Evolutionary conservation across 2,888 invertebrate species (phyloP), one percentile per base, ranked within the genome.

Genomic region (Volucella bombylans): DNA sequence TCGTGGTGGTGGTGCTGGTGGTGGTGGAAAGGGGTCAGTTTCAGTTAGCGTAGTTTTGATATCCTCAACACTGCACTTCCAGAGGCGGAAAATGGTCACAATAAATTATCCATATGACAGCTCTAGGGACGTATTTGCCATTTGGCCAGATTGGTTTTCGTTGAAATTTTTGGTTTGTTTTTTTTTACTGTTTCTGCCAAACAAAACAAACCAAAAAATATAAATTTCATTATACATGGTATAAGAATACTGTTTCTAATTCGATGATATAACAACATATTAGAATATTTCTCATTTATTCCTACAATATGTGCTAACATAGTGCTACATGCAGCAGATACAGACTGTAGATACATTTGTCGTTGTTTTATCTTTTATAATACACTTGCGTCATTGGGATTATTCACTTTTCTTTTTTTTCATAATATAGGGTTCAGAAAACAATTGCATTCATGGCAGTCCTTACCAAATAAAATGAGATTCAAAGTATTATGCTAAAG

Each of bases 21-120:
- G 31, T 31, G 31, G 31, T 31, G 31, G 31, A 1, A 6, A 43
- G 15, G 43, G 52, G 49, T 47, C 38, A 45, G 2, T 4, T 15
- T 14, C 8, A 23, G 52, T 31, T 8, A 39, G 4, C 50, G 41
- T 14, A n/a, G 15, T 12, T 23, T 38, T n/a, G 4, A 39, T 39
- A 15, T 31, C 39, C 67, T 72, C 54, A 67, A 43, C 67, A 55
- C 31, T 83, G 68, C 31, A 31, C 6, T 31, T 31, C 6, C 31
- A 61, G 68, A 57, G 74, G 62, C 50, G 77, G 77, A 61, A 77
- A 82, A 68, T 82, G 82, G 74, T 43, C 76, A 62, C 77, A 77
- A 81, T 85, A 85, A 85, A 85, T 85, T 85, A 85, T 80, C 85
- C 76, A 81, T 76, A 81, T 81, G 85, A 81, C 81, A 31, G 31